These are phyloP conservation scores for Eupithecia abbreviata DNA, from an alignment of 2,888 invertebrate genomes.

Conservation along the genomic window DNA sequence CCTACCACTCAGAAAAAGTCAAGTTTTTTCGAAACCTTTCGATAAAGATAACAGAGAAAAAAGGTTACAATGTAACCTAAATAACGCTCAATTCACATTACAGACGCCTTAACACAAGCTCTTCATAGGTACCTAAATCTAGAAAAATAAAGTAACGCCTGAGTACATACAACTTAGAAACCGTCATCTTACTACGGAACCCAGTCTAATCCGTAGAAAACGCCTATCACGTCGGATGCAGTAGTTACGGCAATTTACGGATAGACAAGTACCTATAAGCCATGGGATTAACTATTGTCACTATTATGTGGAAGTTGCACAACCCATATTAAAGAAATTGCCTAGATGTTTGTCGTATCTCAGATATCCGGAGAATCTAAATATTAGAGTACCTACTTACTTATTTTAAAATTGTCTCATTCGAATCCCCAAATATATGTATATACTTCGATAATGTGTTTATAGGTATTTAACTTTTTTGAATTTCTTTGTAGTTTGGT, in stretches of 20 bases:
- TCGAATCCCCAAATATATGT: not conserved
- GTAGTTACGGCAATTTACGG: slow-evolving; percentile 29
- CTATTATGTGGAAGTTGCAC: slow-evolving; percentile 10
- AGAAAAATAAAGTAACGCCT: not conserved
- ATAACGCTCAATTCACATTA: too few relatives aligned
- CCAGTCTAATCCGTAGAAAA: slow-evolving; percentile 15
- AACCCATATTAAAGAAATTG: slow-evolving; percentile 16
- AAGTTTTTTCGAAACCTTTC: too few relatives aligned
- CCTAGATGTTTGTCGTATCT: not conserved
- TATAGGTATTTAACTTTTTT: too few relatives aligned
- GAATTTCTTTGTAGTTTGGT: too few relatives aligned
- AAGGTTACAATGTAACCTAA: too few relatives aligned
- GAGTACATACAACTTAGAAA: not conserved
- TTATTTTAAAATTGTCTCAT: not conserved
- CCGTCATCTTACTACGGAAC: slow-evolving; percentile 4
- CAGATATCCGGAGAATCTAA: not conserved
- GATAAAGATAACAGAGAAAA: too few relatives aligned
- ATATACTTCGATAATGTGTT: too few relatives aligned
- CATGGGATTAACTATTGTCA: slow-evolving; percentile 6
- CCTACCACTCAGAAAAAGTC: too few relatives aligned
- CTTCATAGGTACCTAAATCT: not conserved
- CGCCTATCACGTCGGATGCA: slow-evolving; percentile 33
- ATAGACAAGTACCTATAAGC: slow-evolving; percentile 8
- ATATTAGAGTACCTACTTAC: not conserved
- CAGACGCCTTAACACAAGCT: too few relatives aligned